A percentile compares a stretch with the other conserved stretches of the same genome.
Conservation (phyloP, 1,140 invertebrate species). For the Drosophila pachea region DNA sequence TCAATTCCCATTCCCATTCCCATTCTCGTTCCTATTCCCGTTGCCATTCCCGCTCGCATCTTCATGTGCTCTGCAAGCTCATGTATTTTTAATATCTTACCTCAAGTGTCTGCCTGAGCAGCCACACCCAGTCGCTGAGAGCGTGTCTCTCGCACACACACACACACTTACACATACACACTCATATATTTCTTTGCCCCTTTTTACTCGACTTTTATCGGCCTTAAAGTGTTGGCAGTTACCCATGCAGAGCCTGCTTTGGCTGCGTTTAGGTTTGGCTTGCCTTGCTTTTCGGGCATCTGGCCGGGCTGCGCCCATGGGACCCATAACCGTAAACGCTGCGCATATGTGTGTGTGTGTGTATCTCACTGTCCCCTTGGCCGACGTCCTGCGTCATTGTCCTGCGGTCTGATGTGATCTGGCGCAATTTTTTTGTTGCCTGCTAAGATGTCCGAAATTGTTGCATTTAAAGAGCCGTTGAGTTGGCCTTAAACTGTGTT, state of each 20-base stretch:
- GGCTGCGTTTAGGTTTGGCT: constrained; percentile 13
- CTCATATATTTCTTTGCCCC: constrained; percentile 36
- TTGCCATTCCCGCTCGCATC: no score
- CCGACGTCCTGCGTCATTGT: constrained; percentile 10
- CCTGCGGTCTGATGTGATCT: constrained; percentile 32
- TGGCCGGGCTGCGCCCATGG: constrained; percentile 53
- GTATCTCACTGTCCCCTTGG: neutral
- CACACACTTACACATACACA: constrained; percentile 3
- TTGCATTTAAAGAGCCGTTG: constrained; percentile 56
- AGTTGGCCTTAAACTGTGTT: constrained; percentile 49
- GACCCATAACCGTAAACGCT: constrained; percentile 70
- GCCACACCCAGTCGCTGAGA: constrained; percentile 14
- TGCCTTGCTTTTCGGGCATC: constrained; percentile 44
- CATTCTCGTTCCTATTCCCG: no score
- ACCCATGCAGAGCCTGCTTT: constrained; percentile 23
- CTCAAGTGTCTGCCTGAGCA: constrained; percentile 66
- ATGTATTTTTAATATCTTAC: constrained; percentile 75
- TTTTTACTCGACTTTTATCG: constrained; percentile 63
- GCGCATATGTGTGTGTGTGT: constrained; percentile 20
- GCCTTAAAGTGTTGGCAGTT: constrained; percentile 66
- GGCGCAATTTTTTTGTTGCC: constrained; percentile 2
- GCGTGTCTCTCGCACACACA: constrained; percentile 18
- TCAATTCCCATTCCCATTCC: constrained; percentile 20
- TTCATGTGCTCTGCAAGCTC: constrained; percentile 42
- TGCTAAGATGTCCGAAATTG: constrained; percentile 48